Conservation (phyloP, 2,113 vertebrate species). For the Podocnemis expansa region DNA sequence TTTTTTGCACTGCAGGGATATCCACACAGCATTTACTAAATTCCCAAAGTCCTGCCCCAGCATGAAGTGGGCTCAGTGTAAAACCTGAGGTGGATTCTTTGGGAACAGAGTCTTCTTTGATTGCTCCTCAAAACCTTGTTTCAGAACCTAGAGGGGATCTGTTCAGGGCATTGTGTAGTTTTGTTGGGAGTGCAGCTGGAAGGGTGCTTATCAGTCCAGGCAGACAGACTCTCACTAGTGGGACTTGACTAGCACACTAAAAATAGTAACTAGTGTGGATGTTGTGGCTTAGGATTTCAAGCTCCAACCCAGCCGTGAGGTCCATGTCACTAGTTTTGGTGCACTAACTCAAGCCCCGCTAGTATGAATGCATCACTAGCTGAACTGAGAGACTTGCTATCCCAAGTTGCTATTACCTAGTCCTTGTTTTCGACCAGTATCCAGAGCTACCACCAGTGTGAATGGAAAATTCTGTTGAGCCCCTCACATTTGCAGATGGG, state of each 20-base stretch:
- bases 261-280: background rate
- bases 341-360: too few relatives aligned
- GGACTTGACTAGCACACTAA: background rate
- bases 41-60: background rate
- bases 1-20: background rate
- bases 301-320: background rate
- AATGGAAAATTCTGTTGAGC: accelerated
- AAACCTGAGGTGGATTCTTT: background rate
- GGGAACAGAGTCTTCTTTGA: background rate
- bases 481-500: background rate
- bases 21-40: background rate
- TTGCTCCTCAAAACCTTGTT: background rate
- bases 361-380: background rate
- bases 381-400: background rate
- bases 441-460: background rate
- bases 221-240: background rate
- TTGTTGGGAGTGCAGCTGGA: background rate
- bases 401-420: background rate
- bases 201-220: background rate
- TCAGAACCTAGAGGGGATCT: background rate
- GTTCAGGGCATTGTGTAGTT: background rate
- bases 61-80: background rate
- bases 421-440: background rate
- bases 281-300: background rate
- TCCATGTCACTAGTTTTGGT: background rate